A percentile compares a stretch with the other conserved stretches of the same genome.
Conservation (phyloP, 2,113 vertebrate genomes). For the Pycnonotus jocosus region DNA sequence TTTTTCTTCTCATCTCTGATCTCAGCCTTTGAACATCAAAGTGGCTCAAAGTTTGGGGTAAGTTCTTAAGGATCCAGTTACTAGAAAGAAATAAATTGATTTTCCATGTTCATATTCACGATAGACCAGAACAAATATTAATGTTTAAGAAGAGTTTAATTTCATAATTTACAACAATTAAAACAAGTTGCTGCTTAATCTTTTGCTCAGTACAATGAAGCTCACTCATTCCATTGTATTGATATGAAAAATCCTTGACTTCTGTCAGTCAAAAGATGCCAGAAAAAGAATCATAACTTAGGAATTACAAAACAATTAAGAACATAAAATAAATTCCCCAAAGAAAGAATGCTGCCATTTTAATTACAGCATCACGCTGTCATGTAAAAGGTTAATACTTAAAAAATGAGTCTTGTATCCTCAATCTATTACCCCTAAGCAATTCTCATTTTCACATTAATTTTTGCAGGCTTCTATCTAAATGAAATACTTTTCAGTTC, state of each 20-base stretch:
- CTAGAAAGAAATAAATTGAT: slow-evolving; percentile 19
- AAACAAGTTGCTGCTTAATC: slow-evolving; percentile 18
- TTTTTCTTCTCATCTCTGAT: slow-evolving; percentile 41
- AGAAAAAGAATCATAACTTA: not conserved
- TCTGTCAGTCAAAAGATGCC: not conserved
- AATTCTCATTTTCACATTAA: slow-evolving; percentile 42
- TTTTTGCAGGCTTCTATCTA: slow-evolving; percentile 31
- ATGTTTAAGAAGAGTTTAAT: not conserved
- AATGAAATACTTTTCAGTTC: slow-evolving; percentile 48
- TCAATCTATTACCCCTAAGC: slow-evolving; percentile 12
- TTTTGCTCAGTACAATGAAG: not conserved
- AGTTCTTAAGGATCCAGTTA: slow-evolving; percentile 38
- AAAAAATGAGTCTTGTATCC: slow-evolving; percentile 18
- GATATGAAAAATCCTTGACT: not conserved
- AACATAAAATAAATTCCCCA: slow-evolving; percentile 25
- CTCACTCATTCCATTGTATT: not conserved
- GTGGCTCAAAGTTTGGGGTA: slow-evolving; percentile 13
- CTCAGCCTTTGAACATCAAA: slow-evolving; percentile 53
- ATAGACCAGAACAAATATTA: slow-evolving; percentile 18
- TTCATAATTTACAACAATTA: slow-evolving; percentile 3
- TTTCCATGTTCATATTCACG: not conserved
- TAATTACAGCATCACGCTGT: not conserved
- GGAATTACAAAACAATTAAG: not conserved
- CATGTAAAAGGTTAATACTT: slow-evolving; percentile 33
- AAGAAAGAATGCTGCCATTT: slow-evolving; percentile 19